Conservation (phyloP, 1,140 invertebrate species). For the Diorhabda elongata region DNA sequence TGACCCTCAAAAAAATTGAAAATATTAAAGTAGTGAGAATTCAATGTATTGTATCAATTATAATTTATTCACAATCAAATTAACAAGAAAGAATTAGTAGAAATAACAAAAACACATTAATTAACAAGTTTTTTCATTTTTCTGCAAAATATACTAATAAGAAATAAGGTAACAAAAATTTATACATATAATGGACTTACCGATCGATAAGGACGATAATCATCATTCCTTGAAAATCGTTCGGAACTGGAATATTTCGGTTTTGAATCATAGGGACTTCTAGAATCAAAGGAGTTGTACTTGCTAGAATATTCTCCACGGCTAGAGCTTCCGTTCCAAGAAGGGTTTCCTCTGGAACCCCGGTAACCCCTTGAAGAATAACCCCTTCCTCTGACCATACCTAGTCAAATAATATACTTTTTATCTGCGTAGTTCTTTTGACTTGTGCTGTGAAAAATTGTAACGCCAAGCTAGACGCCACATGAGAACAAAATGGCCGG, state of each 20-base stretch:
- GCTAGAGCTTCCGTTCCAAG: neutral
- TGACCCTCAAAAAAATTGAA: no score
- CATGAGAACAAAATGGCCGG: neutral
- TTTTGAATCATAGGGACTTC: slow-evolving; percentile 30
- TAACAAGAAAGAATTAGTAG: no score
- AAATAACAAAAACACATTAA: no score
- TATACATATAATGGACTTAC: slow-evolving; percentile 28
- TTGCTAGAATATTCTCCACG: slow-evolving; percentile 21
- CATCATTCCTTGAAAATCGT: slow-evolving; percentile 35
- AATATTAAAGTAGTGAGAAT: no score
- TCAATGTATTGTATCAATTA: no score
- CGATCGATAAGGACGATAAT: slow-evolving; percentile 38
- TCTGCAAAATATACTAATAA: no score
- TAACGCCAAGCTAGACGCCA: neutral
- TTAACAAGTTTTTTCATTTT: no score
- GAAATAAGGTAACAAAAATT: no score
- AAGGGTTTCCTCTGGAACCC: slow-evolving; percentile 12
- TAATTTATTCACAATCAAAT: no score
- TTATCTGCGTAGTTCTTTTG: neutral
- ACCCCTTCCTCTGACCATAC: slow-evolving; percentile 27
- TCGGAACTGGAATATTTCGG: slow-evolving; percentile 33
- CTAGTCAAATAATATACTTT: neutral
- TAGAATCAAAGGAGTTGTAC: slow-evolving; percentile 16
- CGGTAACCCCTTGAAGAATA: slow-evolving; percentile 32
- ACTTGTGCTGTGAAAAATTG: neutral